Evolutionary conservation across 2,797 vertebrate species (phyloP), one percentile per base, ranked within the genome.

Genomic region (Mormyrops boulengeri): DNA sequence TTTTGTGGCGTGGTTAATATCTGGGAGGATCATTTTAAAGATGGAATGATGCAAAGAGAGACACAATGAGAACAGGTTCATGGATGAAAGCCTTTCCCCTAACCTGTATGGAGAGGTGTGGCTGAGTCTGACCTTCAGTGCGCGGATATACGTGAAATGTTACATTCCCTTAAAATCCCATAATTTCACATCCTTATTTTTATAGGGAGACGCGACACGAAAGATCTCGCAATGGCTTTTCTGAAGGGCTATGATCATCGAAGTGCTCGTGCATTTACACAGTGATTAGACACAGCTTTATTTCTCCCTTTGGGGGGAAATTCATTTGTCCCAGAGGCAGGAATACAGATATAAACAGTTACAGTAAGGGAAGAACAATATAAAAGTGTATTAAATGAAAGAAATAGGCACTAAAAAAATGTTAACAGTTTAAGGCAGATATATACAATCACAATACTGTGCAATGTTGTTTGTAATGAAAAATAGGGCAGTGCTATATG

Each of bases 1-100:
- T 49, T 60, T 66, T 89, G 52, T 49, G 44, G 57, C 9, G 22
- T 85, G 41, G 60, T 60, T 66, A 85, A 38, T 50, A 53, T 30
- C 22, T 49, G 95, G n/a, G 85, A 91, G 85, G 90, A 90, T 88
- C 90, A 93, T 92, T 93, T 91, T 91, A 92, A 90, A 55, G 80
- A 66, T 47, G 88, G 86, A 91, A 89, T 91, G 89, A 92, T 85
- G 89, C 91, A 89, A 84, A 89, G 80, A 89, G 77, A 88, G 62
- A 62, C 38, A 2, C 88, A 62, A 93, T 88, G 89, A 90, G 93
- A 94, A 93, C 92, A 90, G 91, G 93, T 95, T 94, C 93, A 92
- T 73, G 91, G 92, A 87, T 89, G 85, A 89, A n/a, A 66, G 69
- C 92, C 92, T 88, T 91, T 91, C 93, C 91, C 92, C 92, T 91